Conservation (phyloP, 2,888 invertebrate species). For the Drosophila lutescens region DNA sequence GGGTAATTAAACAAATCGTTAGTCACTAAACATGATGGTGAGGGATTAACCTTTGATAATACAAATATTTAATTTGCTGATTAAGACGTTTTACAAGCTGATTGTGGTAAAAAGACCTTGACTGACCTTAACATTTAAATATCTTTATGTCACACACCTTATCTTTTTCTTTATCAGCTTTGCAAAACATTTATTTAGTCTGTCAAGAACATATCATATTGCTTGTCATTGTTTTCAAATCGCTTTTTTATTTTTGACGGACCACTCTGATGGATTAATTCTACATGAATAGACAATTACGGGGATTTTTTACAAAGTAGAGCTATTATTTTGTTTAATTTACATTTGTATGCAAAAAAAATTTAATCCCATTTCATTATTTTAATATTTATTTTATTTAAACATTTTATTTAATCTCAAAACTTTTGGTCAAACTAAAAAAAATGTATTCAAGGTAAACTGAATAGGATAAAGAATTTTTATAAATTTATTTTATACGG, state of each 20-base stretch:
- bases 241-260: too few relatives aligned
- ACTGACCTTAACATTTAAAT: not conserved
- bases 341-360: too few relatives aligned
- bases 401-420: too few relatives aligned
- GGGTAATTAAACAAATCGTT: constrained; percentile 15
- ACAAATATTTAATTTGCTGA: not conserved
- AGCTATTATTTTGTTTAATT: too few relatives aligned
- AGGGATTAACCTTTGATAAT: not conserved
- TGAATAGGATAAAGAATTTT: too few relatives aligned
- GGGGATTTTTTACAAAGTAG: not conserved
- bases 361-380: too few relatives aligned
- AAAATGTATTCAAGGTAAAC: too few relatives aligned
- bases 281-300: not conserved
- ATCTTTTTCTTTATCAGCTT: constrained; percentile 1
- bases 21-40: constrained; percentile 2
- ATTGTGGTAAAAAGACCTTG: not conserved
- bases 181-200: not conserved
- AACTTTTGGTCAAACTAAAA: too few relatives aligned
- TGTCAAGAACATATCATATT: not conserved
- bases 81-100: not conserved
- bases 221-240: not conserved
- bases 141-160: not conserved
- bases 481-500: too few relatives aligned
- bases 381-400: too few relatives aligned
- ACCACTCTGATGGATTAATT: constrained; percentile 2